Base-by-base conservation (phyloP, 2,113 vertebrate genomes). In the Tachysurus vachellii region DNA sequence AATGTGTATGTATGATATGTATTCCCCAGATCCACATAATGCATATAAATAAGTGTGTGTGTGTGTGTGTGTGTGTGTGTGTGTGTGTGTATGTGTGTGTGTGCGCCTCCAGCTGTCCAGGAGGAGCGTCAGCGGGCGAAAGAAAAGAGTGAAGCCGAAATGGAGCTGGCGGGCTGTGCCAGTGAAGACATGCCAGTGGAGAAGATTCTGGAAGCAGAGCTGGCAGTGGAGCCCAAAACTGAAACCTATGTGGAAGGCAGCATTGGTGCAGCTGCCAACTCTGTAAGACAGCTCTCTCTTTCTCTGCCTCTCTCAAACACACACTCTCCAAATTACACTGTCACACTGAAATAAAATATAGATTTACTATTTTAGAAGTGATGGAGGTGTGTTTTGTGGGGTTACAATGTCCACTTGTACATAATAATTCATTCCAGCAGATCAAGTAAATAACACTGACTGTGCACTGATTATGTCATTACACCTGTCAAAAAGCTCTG, bases 121-220 rank as follows among this genome's bases (percentile, higher is more conserved):
- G 98, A 99, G 94, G 98, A 99, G 91, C 94, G 98, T 89, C 98
- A 99, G 94, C 93, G 98, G 83, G 97, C 97, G 4, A 99, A 97
- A 92, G 98, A 99, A 54, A 96, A 94, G 59, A 97, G 92, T 0
- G 98, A 99, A 94, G 97, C 93, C 0, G 98, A 99, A 92, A 96
- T 97, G 89, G 97, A 99, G 92, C 97, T 97, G 0, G 96, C 96
- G 26, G 96, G 97, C 94, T 96, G 96, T 2, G 96, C 96, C 90
- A 98, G 97, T 0, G 98, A 99, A 94, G 98, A 99, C 95, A 99
- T 99, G 98, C 98, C 98, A 0, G 98, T 99, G 93, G 98, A 99
- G 93, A 99, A 98, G 95, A 97, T 99, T 88, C 94, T 99, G 93
- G 98, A 99, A 89, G 98, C 98, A 0, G 98, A 99, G 91, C 96